Conservation (phyloP, 2,888 invertebrate genomes). For the Glaucopsyche alexis region DNA sequence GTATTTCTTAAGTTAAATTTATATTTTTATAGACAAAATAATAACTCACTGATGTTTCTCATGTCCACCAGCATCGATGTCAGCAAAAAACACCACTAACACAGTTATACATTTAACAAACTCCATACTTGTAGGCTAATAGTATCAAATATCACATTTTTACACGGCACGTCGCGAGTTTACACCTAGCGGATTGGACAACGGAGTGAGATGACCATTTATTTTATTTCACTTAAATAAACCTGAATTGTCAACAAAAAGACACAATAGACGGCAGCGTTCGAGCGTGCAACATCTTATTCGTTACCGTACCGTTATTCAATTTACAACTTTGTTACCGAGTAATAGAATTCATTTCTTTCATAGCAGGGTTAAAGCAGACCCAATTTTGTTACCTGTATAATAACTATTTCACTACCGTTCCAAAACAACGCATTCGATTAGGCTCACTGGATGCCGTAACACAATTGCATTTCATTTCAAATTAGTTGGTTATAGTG, state of each 20-base stretch:
- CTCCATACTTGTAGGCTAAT: conserved; percentile 54
- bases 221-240: conserved; percentile 80
- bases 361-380: conserved; percentile 37
- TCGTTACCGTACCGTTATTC: conserved; percentile 31
- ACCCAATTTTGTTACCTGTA: conserved; percentile 48
- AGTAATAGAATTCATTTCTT: conserved; percentile 47
- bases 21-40: background rate
- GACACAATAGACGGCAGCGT: conserved; percentile 59
- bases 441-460: conserved; percentile 57
- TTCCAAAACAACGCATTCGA: conserved; percentile 64
- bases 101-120: conserved; percentile 56
- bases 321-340: conserved; percentile 51
- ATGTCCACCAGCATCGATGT: conserved; percentile 65
- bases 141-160: conserved; percentile 62
- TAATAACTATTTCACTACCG: conserved; percentile 64
- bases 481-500: conserved; percentile 44
- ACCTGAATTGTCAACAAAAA: conserved; percentile 76
- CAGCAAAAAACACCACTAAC: conserved; percentile 56
- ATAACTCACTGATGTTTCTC: conserved; percentile 68
- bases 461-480: conserved; percentile 47
- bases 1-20: too few species aligned
- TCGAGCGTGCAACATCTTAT: conserved; percentile 53
- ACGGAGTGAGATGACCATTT: conserved; percentile 67
- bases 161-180: conserved; percentile 51
- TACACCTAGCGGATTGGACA: conserved; percentile 33